A percentile compares a stretch with the other conserved stretches of the same genome.
Conservation (phyloP, 2,113 vertebrate species). For the Apteryx owenii region DNA sequence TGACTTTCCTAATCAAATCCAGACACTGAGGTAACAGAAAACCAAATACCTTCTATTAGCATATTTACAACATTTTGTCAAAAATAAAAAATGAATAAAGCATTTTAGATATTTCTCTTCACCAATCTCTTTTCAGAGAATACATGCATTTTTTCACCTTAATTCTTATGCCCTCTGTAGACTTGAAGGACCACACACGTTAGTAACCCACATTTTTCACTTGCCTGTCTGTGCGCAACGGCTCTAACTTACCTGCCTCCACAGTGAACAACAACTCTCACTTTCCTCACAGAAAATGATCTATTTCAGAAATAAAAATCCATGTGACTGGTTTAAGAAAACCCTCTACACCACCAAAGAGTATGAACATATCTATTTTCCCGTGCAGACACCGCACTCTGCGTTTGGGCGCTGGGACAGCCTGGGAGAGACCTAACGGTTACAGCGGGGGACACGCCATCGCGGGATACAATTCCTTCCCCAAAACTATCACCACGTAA, state of each 20-base stretch:
- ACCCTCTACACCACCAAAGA: neutral
- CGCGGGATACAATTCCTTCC: neutral
- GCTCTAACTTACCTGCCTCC: neutral
- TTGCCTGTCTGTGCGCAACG: neutral
- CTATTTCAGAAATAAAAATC: neutral
- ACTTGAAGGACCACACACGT: neutral
- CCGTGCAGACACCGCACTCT: neutral
- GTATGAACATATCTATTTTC: rapidly evolving
- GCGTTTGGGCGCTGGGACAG: neutral
- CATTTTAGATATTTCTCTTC: neutral
- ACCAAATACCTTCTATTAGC: neutral
- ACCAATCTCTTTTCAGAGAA: neutral
- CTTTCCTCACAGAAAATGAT: neutral
- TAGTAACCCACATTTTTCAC: neutral
- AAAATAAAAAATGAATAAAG: neutral
- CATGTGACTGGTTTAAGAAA: neutral
- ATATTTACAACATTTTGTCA: neutral
- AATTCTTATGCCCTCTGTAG: neutral
- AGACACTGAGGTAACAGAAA: neutral
- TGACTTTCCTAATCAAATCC: neutral
- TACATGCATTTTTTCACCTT: neutral
- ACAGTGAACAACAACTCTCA: neutral
- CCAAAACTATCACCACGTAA: neutral
- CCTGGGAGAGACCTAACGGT: neutral
- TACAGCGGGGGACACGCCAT: no score